Conservation (phyloP, 1,140 invertebrate genomes). For the Helicoverpa zea region DNA sequence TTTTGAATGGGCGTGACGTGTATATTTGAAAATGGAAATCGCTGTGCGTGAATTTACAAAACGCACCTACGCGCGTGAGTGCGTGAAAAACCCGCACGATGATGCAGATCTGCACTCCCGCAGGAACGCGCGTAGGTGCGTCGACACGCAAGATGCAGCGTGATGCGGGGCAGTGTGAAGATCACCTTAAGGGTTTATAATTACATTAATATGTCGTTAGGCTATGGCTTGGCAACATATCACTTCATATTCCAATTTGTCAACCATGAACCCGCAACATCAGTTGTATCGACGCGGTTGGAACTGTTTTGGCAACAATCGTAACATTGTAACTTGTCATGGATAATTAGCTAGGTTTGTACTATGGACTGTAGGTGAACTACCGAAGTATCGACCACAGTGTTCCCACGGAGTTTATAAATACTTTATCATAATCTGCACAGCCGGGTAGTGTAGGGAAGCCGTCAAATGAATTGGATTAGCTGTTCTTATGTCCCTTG, state of each 20-base stretch:
- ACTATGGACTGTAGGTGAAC: too few relatives aligned
- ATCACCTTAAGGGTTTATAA: background rate
- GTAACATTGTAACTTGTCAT: background rate
- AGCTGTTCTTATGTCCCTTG: constrained; percentile 7
- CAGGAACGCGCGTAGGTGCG: too few relatives aligned
- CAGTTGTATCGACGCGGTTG: constrained; percentile 15
- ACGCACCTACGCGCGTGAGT: too few relatives aligned
- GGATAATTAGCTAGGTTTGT: background rate
- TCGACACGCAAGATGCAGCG: too few relatives aligned
- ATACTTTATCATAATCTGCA: constrained; percentile 31
- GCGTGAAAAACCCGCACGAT: too few relatives aligned
- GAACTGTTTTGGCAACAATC: constrained; percentile 17
- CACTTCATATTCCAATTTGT: constrained; percentile 20
- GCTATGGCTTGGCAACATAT: constrained; percentile 21
- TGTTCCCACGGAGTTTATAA: constrained; percentile 19
- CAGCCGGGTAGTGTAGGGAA: constrained; percentile 10
- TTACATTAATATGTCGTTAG: background rate
- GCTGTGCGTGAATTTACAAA: too few relatives aligned
- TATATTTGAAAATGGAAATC: too few relatives aligned
- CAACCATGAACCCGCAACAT: constrained; percentile 11
- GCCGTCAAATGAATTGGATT: constrained; percentile 29
- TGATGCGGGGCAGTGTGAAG: too few relatives aligned
- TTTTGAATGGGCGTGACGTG: too few relatives aligned
- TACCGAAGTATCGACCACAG: too few relatives aligned
- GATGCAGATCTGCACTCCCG: too few relatives aligned